A percentile compares a stretch with the other conserved stretches of the same genome.
Evolutionary conservation across 2,113 vertebrate species (phyloP).

Genomic region (Haliaeetus leucogaster): DNA sequence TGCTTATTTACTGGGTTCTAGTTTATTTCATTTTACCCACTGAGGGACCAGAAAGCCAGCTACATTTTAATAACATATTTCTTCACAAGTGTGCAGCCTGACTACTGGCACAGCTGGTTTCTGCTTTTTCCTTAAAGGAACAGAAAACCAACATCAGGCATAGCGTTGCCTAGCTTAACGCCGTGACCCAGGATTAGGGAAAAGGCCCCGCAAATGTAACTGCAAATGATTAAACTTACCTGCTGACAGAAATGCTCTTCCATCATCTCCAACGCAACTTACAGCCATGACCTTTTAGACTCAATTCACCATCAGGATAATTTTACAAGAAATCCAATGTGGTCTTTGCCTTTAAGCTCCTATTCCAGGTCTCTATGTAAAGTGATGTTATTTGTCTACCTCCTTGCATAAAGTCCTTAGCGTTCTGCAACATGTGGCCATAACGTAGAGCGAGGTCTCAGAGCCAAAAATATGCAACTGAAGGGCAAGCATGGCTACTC

Average conservation of each 20-base stretch:
- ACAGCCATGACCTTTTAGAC: neutral
- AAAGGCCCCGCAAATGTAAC: neutral
- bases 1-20: neutral
- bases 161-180: neutral
- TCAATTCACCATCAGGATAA: neutral
- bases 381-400: neutral
- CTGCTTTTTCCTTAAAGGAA: neutral
- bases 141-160: neutral
- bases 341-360: neutral
- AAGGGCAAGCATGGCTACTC: neutral
- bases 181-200: neutral
- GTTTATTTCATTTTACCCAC: neutral
- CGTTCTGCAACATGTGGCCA: neutral
- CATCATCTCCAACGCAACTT: neutral
- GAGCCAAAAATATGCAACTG: neutral
- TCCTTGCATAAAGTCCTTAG: neutral
- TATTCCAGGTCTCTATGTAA: neutral
- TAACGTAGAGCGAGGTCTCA: fast-evolving
- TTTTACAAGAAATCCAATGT: neutral
- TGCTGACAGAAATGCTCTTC: neutral
- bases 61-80: neutral
- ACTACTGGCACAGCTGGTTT: neutral
- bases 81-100: neutral
- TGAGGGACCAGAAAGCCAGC: neutral
- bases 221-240: neutral